Percentiles rank a stretch among this genome's conserved stretches.
These are phyloP conservation scores for Cydia fagiglandana DNA, from an alignment of 1,140 invertebrate genomes.

Conservation along the genomic window DNA sequence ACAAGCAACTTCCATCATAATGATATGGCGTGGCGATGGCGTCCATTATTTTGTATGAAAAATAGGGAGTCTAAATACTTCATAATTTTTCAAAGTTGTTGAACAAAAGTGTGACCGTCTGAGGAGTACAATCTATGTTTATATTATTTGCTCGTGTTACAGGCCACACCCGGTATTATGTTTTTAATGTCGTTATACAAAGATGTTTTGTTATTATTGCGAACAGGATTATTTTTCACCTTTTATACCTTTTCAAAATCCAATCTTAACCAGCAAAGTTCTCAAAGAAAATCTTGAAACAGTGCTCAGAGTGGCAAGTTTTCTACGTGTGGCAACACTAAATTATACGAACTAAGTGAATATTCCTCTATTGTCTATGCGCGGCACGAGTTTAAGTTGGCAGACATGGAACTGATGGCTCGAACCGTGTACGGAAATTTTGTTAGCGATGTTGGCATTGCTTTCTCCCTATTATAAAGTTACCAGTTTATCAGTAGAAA, in stretches of 20 bases:
- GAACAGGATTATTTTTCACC: too few species aligned
- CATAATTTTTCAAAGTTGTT: too few species aligned
- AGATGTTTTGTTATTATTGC: too few species aligned
- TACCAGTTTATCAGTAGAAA: background rate
- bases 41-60: too few species aligned
- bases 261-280: background rate
- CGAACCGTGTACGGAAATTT: constrained; percentile 2
- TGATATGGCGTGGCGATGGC: too few species aligned
- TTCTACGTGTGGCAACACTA: background rate
- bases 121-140: too few species aligned
- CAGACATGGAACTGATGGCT: constrained; percentile 27
- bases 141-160: too few species aligned
- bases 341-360: constrained; percentile 37
- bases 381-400: constrained; percentile 9
- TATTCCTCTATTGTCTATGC: constrained; percentile 32
- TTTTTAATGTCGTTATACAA: too few species aligned
- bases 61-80: too few species aligned
- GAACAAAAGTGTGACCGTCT: too few species aligned
- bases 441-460: constrained; percentile 4
- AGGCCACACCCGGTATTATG: too few species aligned
- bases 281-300: background rate
- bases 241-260: background rate
- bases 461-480: background rate
- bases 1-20: too few species aligned
- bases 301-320: constrained; percentile 1